These are phyloP conservation scores for Eptatretus atami DNA, from an alignment of 2,797 vertebrate species.

Conservation along the genomic window DNA sequence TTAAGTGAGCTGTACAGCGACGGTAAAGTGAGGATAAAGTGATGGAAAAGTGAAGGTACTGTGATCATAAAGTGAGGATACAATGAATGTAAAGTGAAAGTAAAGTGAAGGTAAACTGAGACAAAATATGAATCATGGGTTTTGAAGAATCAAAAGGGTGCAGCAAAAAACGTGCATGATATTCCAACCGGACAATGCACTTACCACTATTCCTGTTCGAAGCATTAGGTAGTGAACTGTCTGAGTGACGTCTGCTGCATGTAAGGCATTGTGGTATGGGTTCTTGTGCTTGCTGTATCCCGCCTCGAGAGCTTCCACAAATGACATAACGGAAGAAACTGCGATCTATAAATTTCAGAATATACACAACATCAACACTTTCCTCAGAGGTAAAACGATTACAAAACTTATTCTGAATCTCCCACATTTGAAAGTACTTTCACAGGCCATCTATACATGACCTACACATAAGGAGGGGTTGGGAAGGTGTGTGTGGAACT, in stretches of 20 bases:
- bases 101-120: too few species aligned
- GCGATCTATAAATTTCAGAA: constrained; percentile 29
- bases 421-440: background rate
- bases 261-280: constrained; percentile 82
- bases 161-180: too few species aligned
- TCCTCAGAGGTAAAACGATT: background rate
- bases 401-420: constrained; percentile 1
- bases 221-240: constrained; percentile 90
- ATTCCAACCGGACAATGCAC: constrained; percentile 8
- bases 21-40: too few species aligned
- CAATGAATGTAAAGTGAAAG: too few species aligned
- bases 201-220: constrained; percentile 86
- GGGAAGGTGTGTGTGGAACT: too few species aligned
- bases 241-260: constrained; percentile 83
- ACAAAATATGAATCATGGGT: too few species aligned
- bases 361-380: background rate
- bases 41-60: too few species aligned
- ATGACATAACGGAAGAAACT: constrained; percentile 38
- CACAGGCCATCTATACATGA: background rate
- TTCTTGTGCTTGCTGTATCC: constrained; percentile 94
- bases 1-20: too few species aligned
- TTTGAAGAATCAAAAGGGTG: too few species aligned
- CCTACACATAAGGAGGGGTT: too few species aligned
- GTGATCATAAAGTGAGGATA: too few species aligned
- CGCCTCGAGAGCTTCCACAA: constrained; percentile 45